phyloP scores from a whole-genome alignment of 2,797 vertebrate species.

The Tolypeutes matacus region DNA sequence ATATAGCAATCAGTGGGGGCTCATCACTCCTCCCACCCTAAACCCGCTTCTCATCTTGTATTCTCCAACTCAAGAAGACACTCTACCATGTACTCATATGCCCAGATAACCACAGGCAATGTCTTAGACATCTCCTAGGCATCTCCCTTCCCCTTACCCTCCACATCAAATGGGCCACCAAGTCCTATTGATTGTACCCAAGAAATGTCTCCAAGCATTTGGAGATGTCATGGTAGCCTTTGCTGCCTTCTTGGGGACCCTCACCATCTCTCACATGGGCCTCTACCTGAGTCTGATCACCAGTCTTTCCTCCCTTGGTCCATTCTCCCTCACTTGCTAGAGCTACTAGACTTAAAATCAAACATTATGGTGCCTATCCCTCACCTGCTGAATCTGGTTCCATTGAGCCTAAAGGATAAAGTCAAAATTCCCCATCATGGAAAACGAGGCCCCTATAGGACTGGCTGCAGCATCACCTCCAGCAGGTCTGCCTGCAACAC shows the following conservation, averaged over 20 bases:
- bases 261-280: background rate
- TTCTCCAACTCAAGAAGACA: background rate
- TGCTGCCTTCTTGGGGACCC: background rate
- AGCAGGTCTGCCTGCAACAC: background rate
- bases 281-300: background rate
- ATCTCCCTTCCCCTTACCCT: background rate
- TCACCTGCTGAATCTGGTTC: background rate
- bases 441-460: background rate
- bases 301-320: background rate
- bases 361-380: background rate
- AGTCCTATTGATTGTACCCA: background rate
- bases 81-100: background rate
- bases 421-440: background rate
- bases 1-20: accelerated
- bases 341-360: background rate
- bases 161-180: background rate
- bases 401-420: background rate
- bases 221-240: too few species aligned
- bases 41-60: background rate
- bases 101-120: background rate
- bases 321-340: background rate
- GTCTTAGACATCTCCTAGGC: background rate
- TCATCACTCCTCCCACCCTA: too few species aligned
- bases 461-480: background rate
- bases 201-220: background rate